phyloP scores from a whole-genome alignment of 2,888 invertebrate species.

The Epinotia bilunana region DNA sequence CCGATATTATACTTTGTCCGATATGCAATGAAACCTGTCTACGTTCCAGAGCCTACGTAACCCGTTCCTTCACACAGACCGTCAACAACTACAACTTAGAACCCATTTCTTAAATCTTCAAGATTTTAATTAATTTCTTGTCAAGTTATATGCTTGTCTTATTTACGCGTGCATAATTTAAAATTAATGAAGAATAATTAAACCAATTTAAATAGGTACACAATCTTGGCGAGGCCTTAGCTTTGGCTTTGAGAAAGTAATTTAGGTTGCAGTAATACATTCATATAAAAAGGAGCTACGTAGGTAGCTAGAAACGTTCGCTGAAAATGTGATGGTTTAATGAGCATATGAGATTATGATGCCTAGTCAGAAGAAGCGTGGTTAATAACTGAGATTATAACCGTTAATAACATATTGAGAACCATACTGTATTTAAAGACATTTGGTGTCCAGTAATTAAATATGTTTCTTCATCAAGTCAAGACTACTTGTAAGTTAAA shows the following conservation, averaged over 20 bases:
- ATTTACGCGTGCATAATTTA: constrained; percentile 16
- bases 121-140: constrained; percentile 12
- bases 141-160: constrained; percentile 2
- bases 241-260: constrained; percentile 3
- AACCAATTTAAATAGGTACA: constrained; percentile 10
- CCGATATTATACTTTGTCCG: no score
- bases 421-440: no score
- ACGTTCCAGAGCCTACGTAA: no score
- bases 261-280: constrained; percentile 5
- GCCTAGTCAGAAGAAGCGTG: background rate
- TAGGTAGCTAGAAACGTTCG: background rate
- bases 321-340: background rate
- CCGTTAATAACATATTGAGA: no score
- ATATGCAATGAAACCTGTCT: no score
- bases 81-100: no score
- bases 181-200: constrained; percentile 25
- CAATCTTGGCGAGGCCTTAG: constrained; percentile 11
- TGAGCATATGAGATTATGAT: background rate
- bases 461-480: no score
- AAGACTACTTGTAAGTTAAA: no score
- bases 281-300: background rate
- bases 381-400: background rate
- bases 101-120: background rate
- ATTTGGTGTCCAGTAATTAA: no score
- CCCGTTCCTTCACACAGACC: no score